These are phyloP conservation scores for Acromyrmex charruanus DNA, from an alignment of 1,140 invertebrate species.

Conservation along the genomic window DNA sequence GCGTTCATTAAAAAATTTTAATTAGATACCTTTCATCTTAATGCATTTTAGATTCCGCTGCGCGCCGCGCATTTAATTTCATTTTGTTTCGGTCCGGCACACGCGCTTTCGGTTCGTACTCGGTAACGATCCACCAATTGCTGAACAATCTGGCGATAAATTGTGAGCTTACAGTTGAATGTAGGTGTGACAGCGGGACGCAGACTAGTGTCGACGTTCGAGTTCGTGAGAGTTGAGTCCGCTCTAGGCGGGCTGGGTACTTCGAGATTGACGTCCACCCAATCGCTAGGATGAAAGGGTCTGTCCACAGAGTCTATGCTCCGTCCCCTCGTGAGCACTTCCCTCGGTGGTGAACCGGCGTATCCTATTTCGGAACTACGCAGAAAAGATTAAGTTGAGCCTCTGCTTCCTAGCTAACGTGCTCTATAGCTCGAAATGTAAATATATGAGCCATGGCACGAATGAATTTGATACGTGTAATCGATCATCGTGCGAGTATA, in stretches of 20 bases:
- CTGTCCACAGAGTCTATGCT: constrained; percentile 86
- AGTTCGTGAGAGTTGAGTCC: constrained; percentile 82
- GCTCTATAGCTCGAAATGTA: constrained; percentile 9
- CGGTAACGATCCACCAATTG: constrained; percentile 58
- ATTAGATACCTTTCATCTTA: background rate
- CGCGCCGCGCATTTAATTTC: background rate
- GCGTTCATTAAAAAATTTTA: constrained; percentile 19
- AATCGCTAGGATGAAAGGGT: constrained; percentile 87
- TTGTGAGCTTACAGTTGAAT: constrained; percentile 76
- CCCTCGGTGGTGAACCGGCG: constrained; percentile 82
- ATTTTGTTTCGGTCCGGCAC: constrained; percentile 7
- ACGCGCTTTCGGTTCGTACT: constrained; percentile 21
- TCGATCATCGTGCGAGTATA: constrained; percentile 28
- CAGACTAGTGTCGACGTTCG: constrained; percentile 78
- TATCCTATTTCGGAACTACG: constrained; percentile 85
- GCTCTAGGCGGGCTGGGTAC: constrained; percentile 85
- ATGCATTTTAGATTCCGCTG: background rate
- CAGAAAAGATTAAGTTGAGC: constrained; percentile 51
- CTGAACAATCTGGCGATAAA: constrained; percentile 66
- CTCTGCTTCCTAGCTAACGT: background rate
- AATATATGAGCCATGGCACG: constrained; percentile 1
- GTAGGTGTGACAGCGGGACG: constrained; percentile 72
- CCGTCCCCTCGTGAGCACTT: constrained; percentile 80
- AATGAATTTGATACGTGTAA: constrained; percentile 33
- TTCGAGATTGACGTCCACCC: constrained; percentile 87